These are phyloP conservation scores for Ctenosaura bakeri DNA, from an alignment of 2,797 vertebrate species.

Conservation along the genomic window DNA sequence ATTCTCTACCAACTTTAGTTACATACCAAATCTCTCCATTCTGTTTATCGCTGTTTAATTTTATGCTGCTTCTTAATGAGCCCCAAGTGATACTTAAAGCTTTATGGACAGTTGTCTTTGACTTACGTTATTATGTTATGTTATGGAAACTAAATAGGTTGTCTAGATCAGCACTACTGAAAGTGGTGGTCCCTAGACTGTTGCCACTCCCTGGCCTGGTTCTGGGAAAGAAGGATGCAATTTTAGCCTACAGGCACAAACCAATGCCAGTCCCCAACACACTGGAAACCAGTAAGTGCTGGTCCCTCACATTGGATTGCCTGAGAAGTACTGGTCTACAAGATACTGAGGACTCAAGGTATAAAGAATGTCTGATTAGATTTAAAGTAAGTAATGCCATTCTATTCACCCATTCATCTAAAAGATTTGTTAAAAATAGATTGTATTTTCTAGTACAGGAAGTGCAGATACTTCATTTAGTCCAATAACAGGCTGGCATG, in stretches of 20 bases:
- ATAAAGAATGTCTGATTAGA: not conserved
- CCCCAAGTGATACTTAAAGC: slow-evolving; percentile 3
- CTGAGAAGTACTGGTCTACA: not conserved
- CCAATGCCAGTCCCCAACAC: no score
- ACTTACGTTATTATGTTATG: not conserved
- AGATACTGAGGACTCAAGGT: not conserved
- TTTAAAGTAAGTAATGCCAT: not conserved
- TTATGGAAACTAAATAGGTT: not conserved
- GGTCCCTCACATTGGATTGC: no score
- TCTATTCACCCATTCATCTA: not conserved
- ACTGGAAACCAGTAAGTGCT: no score
- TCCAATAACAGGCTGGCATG: not conserved
- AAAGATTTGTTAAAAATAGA: not conserved
- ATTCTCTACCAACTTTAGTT: not conserved
- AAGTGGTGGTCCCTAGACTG: no score
- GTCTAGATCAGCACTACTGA: no score
- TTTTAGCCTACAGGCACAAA: no score
- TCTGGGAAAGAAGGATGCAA: no score
- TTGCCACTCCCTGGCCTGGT: no score
- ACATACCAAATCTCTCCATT: not conserved
- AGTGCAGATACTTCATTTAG: not conserved
- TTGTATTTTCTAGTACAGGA: not conserved
- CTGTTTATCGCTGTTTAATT: not conserved
- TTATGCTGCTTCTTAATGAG: not conserved
- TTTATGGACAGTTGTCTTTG: not conserved